Percentiles rank a stretch among this genome's conserved stretches.
These are phyloP conservation scores for Bradypodion pumilum DNA, from an alignment of 2,797 vertebrate genomes.

Conservation along the genomic window DNA sequence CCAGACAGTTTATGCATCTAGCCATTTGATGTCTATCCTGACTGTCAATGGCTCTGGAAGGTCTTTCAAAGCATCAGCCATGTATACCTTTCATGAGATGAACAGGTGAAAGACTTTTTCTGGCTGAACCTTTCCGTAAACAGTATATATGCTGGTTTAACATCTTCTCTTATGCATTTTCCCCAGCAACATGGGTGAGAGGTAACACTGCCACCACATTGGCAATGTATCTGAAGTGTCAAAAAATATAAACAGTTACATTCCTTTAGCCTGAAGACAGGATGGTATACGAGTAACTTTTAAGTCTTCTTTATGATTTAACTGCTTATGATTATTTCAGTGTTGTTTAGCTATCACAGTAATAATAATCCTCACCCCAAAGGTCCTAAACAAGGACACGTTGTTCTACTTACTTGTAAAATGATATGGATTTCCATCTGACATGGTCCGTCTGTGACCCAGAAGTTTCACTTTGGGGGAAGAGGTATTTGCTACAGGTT, in stretches of 20 bases:
- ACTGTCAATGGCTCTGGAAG: too few relatives aligned
- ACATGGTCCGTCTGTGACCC: constrained; percentile 60
- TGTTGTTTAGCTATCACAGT: neutral
- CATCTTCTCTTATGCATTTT: neutral
- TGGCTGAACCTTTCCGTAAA: neutral
- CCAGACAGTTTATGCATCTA: too few relatives aligned
- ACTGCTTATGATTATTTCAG: neutral
- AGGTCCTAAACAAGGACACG: neutral
- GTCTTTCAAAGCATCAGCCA: neutral
- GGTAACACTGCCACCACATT: neutral
- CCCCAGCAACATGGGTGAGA: neutral
- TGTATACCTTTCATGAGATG: neutral
- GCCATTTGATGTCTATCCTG: too few relatives aligned
- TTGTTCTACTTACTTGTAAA: constrained; percentile 61
- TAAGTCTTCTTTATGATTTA: neutral
- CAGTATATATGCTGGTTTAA: neutral
- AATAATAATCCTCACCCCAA: neutral
- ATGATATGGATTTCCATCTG: constrained; percentile 62
- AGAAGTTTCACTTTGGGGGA: constrained; percentile 17
- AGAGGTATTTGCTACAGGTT: constrained; percentile 30
- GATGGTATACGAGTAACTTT: neutral
- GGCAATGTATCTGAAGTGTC: too few relatives aligned
- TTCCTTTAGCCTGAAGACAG: neutral
- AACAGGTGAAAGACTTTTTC: neutral
- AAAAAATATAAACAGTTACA: neutral